Conservation (phyloP, 1,140 invertebrate species). For the Drosophila nigromelanica region DNA sequence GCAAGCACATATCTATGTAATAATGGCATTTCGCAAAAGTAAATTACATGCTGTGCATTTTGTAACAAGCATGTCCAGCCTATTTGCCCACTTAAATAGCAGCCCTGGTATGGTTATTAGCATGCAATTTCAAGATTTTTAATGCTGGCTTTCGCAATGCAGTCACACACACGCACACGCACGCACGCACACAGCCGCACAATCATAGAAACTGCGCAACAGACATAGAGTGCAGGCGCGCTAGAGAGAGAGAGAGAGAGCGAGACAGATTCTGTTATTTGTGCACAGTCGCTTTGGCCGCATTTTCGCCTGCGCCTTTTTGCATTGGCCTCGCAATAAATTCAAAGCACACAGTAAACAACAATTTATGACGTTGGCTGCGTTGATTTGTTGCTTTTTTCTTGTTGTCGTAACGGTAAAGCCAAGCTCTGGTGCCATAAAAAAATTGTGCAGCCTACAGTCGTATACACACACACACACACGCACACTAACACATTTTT, state of each 20-base stretch:
- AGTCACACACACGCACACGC: conserved; percentile 42
- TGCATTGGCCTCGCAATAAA: conserved; percentile 64
- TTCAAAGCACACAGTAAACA: conserved; percentile 44
- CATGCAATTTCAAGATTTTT: conserved; percentile 79
- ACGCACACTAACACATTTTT: not conserved
- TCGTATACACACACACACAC: conserved; percentile 9
- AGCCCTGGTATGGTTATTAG: conserved; percentile 67
- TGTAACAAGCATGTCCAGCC: conserved; percentile 80
- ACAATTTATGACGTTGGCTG: conserved; percentile 63
- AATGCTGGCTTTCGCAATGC: conserved; percentile 64
- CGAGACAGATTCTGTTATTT: conserved; percentile 11
- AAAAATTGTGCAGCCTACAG: conserved; percentile 33
- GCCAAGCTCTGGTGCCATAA: conserved; percentile 57
- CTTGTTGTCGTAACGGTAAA: conserved; percentile 56
- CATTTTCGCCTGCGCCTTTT: conserved; percentile 48
- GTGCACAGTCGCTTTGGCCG: conserved; percentile 54
- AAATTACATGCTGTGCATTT: conserved; percentile 79
- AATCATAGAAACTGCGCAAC: conserved; percentile 9
- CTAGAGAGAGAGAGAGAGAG: not conserved
- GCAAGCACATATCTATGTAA: conserved; percentile 29
- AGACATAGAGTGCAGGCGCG: too few relatives aligned
- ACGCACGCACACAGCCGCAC: not conserved
- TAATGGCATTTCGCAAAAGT: conserved; percentile 65
- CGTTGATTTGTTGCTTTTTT: conserved; percentile 51
- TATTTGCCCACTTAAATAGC: conserved; percentile 78